Conservation (phyloP, 1,140 invertebrate species). For the Drosophila rufa region DNA sequence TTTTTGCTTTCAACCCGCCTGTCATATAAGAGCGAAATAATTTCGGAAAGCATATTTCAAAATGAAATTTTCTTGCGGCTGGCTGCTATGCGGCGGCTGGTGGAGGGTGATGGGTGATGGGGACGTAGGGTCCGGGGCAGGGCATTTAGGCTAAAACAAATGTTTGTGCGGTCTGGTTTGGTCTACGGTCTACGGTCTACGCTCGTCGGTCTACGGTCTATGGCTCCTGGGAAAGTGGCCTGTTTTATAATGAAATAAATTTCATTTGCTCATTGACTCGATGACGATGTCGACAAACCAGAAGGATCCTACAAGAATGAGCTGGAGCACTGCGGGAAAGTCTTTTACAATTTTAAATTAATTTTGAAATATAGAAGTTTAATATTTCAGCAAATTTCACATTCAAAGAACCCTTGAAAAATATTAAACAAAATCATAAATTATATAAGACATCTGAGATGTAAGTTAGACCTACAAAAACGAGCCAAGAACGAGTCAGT, state of each 20-base stretch:
- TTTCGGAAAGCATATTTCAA: conserved; percentile 82
- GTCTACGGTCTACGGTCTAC: conserved; percentile 25
- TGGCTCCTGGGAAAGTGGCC: conserved; percentile 50
- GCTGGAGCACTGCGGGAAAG: conserved; percentile 6
- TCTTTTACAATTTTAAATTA: too few species aligned
- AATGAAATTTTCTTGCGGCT: conserved; percentile 81
- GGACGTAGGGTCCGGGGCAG: not conserved
- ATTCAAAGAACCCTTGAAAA: not conserved
- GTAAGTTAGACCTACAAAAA: not conserved
- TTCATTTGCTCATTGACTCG: conserved; percentile 82
- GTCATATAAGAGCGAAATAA: conserved; percentile 80
- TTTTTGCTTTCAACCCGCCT: conserved; percentile 71
- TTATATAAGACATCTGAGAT: not conserved
- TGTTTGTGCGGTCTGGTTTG: conserved; percentile 59
- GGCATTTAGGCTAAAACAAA: conserved; percentile 73
- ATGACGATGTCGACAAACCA: conserved; percentile 61
- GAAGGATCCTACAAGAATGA: conserved; percentile 26
- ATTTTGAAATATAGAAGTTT: not conserved
- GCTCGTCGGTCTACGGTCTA: conserved; percentile 9
- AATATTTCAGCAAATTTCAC: too few species aligned
- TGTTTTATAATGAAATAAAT: conserved; percentile 81
- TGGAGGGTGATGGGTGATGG: not conserved
- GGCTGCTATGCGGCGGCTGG: conserved; percentile 16
- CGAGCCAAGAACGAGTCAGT: rapidly evolving
- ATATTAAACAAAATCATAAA: not conserved